phyloP scores from a whole-genome alignment of 2,888 invertebrate genomes.

The Scaptomyza cyrtandrae region DNA sequence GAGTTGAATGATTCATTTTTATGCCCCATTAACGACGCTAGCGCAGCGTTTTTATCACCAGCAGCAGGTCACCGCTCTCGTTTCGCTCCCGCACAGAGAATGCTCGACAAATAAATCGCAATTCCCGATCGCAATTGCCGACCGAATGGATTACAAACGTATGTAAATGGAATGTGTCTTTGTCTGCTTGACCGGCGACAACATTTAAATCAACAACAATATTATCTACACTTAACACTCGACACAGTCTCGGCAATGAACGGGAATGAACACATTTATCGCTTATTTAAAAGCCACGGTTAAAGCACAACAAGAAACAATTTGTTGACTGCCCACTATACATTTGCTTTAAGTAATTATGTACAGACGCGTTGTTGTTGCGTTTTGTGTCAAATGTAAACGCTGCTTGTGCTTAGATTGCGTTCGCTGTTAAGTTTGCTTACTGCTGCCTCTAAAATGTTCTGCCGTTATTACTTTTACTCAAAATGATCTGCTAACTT shows the following conservation, averaged over 20 bases:
- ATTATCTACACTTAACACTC: constrained; percentile 21
- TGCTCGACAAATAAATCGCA: constrained; percentile 32
- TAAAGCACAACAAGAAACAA: constrained; percentile 30
- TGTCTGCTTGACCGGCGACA: constrained; percentile 26
- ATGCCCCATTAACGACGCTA: constrained; percentile 29
- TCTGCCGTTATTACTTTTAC: constrained; percentile 12
- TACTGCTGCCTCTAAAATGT: constrained; percentile 35
- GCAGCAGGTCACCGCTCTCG: constrained; percentile 21
- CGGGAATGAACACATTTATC: constrained; percentile 19
- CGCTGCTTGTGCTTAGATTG: background rate
- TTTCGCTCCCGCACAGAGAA: background rate
- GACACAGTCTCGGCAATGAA: constrained; percentile 28
- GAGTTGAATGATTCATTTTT: constrained; percentile 51
- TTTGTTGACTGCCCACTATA: constrained; percentile 28
- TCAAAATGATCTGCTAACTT: constrained; percentile 16
- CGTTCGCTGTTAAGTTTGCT: constrained; percentile 5
- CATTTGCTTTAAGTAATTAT: background rate
- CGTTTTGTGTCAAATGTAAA: constrained; percentile 16
- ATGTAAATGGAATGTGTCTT: constrained; percentile 1
- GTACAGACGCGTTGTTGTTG: constrained; percentile 1
- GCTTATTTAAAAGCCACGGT: constrained; percentile 31
- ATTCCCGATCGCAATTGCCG: constrained; percentile 29
- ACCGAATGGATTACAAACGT: constrained; percentile 13
- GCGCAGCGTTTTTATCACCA: constrained; percentile 44
- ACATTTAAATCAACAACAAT: background rate